Base-by-base conservation (phyloP, 2,113 vertebrate genomes). In the Grammatotria lemairii region DNA sequence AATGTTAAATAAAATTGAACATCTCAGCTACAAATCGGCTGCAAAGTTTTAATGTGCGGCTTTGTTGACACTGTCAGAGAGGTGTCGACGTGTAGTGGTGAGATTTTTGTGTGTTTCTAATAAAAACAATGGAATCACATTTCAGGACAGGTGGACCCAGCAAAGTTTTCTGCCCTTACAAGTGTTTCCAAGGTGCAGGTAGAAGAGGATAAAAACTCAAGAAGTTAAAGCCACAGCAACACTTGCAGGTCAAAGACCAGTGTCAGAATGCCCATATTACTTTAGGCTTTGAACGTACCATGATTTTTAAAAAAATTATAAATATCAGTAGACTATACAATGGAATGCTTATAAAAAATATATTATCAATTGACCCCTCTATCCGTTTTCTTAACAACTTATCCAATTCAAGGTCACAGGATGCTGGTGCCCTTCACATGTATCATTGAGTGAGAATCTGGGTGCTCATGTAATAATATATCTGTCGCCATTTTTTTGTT, bases 231-330 rank as follows among this genome's bases (percentile, higher is more conserved):
- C 26, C 3, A 7, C 42, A 4, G 42, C 23, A 78, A 19, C 23
- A n/a, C 26, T 78, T 28, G 26, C 26, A 13, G 73, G 26, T 19
- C 16, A 78, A 49, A 49, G 6, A 78, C 14, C 42, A 49, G 17
- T 19, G 33, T 65, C 33, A 75, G 21, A 78, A 19, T 78, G 23
- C 19, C 19, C 0, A 47, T 47, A 75, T 28, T 45, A 73, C 42
- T 75, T 47, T 75, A 47, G 42, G 23, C 70, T 49, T 63, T 16
- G 2, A 9, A 58, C 3, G 2, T 13, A 26, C 9, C 26, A 9
- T 19, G 16, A 11, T 35, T 16, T 47, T 17, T 1, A 0, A 1
- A 4, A 45, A 47, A 47, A 4, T 3, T 47, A 49, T 17, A 49
- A 49, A 49, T 49, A 49, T 60, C 8, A 60, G 26, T 60, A 33